Evolutionary conservation across 1,140 invertebrate species (phyloP), one percentile per base, ranked within the genome.

Genomic region (Drosophila nikananu): DNA sequence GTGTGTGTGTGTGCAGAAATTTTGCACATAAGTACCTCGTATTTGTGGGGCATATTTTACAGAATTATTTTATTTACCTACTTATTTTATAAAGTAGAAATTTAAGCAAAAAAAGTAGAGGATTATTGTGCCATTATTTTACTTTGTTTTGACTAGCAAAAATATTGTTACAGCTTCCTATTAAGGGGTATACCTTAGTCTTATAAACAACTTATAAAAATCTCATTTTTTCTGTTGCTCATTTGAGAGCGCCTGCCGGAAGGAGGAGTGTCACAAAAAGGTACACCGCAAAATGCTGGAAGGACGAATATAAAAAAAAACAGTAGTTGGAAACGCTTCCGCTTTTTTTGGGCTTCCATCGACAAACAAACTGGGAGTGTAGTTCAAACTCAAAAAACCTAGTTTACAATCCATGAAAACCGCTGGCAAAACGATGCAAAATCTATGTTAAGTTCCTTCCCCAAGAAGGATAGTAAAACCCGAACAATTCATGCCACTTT

Each of bases 311-410:
- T 63, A 32, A n/a, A 27, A 51, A 52, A 19, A 19, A 19, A 12
- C 10, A 19, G 64, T 77, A 81, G 54, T 72, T 65, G 63, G 63
- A 81, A 83, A 80, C 66, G 70, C 46, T 84, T 87, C 84, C 84
- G 84, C 46, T 42, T 68, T 76, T 39, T 58, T 52, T 70, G 71
- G 81, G 70, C 66, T 67, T 55, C 49, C 68, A 80, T 30, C 62
- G 62, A 52, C 70, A 81, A 83, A 89, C 65, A 70, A 64, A 61
- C 60, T 42, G 25, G n/a, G 15, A 62, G 49, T 61, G 37, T 10
- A 49, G 42, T 25, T 27, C 30, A 68, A 78, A 42, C n/a, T 23
- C 44, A 30, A 37, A 55, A 37, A 55, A 60, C 35, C 32, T 23
- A 35, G 35, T 19, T 42, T n/a, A 7, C 37, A 42, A n/a, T 32